These are phyloP conservation scores for Sarcophilus harrisii DNA, from an alignment of 2,797 vertebrate species.

Conservation along the genomic window DNA sequence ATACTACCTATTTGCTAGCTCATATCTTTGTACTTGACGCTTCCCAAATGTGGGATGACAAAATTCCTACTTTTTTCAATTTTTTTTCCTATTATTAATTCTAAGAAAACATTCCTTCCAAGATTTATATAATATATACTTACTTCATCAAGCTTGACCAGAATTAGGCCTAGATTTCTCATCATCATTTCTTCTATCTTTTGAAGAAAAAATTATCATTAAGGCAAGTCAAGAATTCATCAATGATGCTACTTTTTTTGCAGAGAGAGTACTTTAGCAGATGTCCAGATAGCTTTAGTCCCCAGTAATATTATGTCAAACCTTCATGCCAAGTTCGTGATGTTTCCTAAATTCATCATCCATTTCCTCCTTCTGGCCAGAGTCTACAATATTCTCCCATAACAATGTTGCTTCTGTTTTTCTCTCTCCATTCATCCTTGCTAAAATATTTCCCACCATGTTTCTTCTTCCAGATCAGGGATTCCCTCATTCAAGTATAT, in stretches of 20 bases:
- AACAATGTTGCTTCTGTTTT: neutral
- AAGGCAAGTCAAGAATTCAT: neutral
- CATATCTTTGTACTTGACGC: neutral
- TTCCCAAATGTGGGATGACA: neutral
- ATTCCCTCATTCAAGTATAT: neutral
- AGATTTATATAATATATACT: neutral
- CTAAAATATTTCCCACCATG: neutral
- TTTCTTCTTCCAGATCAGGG: neutral
- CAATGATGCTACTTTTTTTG: neutral
- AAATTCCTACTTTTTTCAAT: neutral
- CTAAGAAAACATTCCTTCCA: neutral
- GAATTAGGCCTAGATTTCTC: neutral
- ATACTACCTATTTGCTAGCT: neutral
- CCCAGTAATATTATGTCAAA: neutral
- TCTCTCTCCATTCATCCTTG: neutral
- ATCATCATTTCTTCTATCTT: neutral
- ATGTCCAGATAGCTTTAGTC: neutral
- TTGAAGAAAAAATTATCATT: neutral
- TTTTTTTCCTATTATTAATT: neutral
- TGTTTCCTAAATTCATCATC: neutral
- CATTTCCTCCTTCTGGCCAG: neutral
- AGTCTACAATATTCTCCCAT: neutral
- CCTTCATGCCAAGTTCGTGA: neutral
- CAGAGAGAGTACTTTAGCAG: neutral
- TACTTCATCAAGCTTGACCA: neutral